phyloP scores from a whole-genome alignment of 64 coral and sea anemone species.

The Stichodactyla helianthus region DNA sequence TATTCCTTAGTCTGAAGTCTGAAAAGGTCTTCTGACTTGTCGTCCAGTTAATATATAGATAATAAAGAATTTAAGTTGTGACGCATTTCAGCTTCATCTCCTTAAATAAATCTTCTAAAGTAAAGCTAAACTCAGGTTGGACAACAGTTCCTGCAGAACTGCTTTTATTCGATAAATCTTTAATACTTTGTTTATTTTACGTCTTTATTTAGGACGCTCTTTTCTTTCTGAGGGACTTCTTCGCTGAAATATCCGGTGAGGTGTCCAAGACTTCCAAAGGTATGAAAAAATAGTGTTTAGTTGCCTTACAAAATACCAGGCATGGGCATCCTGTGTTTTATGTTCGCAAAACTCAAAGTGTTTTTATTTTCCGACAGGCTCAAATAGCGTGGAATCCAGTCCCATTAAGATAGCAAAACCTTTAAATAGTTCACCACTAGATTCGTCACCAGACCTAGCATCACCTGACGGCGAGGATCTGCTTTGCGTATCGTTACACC shows the following conservation, averaged over 20 bases:
- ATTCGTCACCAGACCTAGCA: conserved; percentile 24
- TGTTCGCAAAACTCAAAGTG: background rate
- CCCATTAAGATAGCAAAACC: conserved; percentile 32
- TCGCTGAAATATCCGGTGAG: conserved; percentile 76
- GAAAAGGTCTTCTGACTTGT: too few species aligned
- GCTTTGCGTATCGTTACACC: conserved; percentile 31
- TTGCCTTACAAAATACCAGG: background rate
- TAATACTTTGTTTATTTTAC: background rate
- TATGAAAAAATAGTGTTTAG: background rate
- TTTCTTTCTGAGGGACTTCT: conserved; percentile 88
- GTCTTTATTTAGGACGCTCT: conserved; percentile 64
- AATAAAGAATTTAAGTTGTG: too few species aligned
- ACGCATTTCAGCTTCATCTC: too few species aligned
- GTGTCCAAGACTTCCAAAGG: conserved; percentile 83
- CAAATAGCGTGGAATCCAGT: conserved; percentile 79
- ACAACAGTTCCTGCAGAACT: too few species aligned
- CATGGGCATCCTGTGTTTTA: background rate
- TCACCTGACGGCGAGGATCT: conserved; percentile 52
- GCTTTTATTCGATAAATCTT: too few species aligned
- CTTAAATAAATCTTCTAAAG: too few species aligned
- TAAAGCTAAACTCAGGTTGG: too few species aligned
- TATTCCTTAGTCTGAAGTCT: too few species aligned
- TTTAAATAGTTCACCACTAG: conserved; percentile 5
- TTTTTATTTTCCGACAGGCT: conserved; percentile 31
- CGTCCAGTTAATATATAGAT: too few species aligned